These are phyloP conservation scores for Delphinus delphis DNA, from an alignment of 2,113 vertebrate species.

Conservation along the genomic window DNA sequence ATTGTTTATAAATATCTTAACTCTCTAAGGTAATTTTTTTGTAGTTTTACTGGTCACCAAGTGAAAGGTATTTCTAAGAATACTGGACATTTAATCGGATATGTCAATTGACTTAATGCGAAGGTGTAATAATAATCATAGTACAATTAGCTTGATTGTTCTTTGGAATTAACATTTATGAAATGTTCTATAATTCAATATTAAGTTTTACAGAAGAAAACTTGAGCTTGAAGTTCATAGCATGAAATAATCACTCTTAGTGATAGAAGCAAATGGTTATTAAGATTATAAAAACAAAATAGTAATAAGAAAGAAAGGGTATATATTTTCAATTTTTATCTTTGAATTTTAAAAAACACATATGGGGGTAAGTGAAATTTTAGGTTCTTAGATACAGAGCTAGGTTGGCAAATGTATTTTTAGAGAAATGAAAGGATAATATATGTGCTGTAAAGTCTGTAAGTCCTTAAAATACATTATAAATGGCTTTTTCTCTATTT, in stretches of 20 bases:
- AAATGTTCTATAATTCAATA: neutral
- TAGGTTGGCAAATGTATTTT: neutral
- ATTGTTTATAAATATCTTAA: neutral
- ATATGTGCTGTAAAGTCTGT: neutral
- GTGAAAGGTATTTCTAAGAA: neutral
- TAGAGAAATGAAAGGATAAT: neutral
- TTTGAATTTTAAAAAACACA: neutral
- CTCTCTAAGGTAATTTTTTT: neutral
- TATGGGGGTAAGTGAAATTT: neutral
- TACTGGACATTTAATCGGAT: neutral
- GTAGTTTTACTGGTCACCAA: neutral
- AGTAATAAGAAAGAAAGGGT: neutral
- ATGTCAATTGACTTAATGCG: neutral
- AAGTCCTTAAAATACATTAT: neutral
- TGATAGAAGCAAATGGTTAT: neutral
- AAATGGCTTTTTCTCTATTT: neutral
- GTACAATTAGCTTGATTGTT: neutral
- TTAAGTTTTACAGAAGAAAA: neutral
- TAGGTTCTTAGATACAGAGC: neutral
- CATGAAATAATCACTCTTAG: neutral
- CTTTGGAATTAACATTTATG: constrained; percentile 13
- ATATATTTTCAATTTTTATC: neutral
- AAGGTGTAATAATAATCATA: neutral
- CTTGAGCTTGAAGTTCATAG: neutral
- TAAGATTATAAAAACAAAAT: constrained; percentile 2